Evolutionary conservation across 2,113 vertebrate species (phyloP).

Genomic region (Taxidea taxus): DNA sequence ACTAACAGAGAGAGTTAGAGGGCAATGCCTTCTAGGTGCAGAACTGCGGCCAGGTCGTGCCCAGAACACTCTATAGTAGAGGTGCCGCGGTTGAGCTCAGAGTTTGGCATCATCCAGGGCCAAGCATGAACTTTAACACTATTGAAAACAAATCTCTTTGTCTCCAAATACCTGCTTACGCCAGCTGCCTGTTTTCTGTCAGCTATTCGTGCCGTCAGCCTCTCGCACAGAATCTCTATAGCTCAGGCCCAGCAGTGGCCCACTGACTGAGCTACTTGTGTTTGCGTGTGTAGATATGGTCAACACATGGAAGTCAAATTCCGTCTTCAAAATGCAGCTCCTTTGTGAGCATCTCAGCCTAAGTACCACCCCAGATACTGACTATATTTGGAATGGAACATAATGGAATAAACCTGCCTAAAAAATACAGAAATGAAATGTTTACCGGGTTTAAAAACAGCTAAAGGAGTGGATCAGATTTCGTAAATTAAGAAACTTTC

Average conservation of each 20-base stretch:
- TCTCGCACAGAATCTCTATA: neutral
- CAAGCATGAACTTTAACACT: neutral
- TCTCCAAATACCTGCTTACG: neutral
- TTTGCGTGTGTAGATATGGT: neutral
- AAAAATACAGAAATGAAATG: neutral
- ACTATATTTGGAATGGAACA: neutral
- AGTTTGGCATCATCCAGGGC: neutral
- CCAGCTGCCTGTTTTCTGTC: neutral
- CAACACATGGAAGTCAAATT: neutral
- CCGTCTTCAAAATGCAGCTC: neutral
- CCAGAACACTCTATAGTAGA: neutral
- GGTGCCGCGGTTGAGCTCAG: neutral
- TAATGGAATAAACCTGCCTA: neutral
- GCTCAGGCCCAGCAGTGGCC: rapidly evolving
- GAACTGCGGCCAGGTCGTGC: neutral
- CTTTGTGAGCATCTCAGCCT: neutral
- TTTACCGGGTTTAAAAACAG: neutral
- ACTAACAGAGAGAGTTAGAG: neutral
- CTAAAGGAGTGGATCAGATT: neutral
- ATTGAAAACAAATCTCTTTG: neutral
- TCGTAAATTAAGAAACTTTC: neutral
- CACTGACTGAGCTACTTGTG: neutral
- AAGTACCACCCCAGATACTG: neutral
- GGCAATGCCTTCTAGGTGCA: neutral
- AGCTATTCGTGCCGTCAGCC: neutral